These are phyloP conservation scores for Martes martes DNA, from an alignment of 2,113 vertebrate genomes.

Conservation along the genomic window DNA sequence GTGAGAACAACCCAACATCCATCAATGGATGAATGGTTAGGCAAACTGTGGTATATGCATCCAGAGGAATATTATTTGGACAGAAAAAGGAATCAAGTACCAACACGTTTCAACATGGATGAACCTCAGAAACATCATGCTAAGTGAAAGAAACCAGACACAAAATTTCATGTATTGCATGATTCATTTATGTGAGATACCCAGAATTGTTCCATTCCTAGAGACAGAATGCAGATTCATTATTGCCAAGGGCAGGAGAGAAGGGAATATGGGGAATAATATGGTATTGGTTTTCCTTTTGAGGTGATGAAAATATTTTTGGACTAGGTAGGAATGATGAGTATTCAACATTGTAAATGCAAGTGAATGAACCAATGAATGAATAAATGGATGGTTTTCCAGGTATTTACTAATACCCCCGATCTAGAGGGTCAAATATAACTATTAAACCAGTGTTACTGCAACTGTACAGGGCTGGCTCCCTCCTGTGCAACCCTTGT, in stretches of 20 bases:
- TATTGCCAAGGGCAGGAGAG: not conserved
- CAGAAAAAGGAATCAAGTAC: not conserved
- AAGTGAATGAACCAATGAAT: not conserved
- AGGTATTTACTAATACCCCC: not conserved
- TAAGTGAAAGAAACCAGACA: not conserved
- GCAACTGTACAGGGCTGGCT: not conserved
- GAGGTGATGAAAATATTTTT: not conserved
- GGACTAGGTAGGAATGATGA: not conserved
- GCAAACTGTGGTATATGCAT: not conserved
- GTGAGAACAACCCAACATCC: not conserved
- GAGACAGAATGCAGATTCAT: not conserved
- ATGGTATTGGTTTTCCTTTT: not conserved
- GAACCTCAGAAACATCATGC: not conserved
- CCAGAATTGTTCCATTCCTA: not conserved
- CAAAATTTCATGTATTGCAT: not conserved
- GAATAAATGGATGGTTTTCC: not conserved
- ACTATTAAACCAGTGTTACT: fast-evolving
- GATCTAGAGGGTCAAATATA: not conserved
- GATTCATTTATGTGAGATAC: not conserved
- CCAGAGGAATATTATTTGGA: not conserved
- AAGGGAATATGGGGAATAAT: not conserved
- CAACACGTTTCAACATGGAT: not conserved
- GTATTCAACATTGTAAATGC: not conserved
- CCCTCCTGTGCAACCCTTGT: fast-evolving
- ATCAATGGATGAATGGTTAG: not conserved